These are phyloP conservation scores for Nyctibius bracteatus DNA, from an alignment of 2,113 vertebrate genomes.

Conservation along the genomic window DNA sequence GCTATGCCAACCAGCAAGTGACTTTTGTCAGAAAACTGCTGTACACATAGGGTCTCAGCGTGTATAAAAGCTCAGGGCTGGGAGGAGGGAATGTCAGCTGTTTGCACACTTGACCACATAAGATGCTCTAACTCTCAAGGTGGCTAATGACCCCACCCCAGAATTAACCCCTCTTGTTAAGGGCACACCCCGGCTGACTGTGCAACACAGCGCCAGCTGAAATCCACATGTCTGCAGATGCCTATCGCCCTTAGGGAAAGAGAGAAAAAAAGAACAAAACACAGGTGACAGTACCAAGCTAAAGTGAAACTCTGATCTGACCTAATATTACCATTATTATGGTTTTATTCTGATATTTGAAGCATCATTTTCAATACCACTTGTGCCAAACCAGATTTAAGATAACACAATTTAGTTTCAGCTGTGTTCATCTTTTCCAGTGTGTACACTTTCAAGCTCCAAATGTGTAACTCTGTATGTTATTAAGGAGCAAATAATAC, in stretches of 20 bases:
- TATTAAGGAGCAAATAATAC: background rate
- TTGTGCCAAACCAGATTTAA: background rate
- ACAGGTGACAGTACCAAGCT: background rate
- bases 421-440: background rate
- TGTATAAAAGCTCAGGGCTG: background rate
- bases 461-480: background rate
- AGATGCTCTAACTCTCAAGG: background rate
- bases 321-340: background rate
- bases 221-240: background rate
- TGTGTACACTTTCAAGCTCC: background rate
- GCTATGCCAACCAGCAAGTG: fast-evolving
- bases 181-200: background rate
- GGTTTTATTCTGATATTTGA: background rate
- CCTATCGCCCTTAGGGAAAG: background rate
- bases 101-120: fast-evolving
- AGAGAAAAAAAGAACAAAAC: background rate
- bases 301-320: background rate
- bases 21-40: background rate
- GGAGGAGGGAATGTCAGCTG: background rate
- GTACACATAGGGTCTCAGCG: fast-evolving
- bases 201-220: background rate
- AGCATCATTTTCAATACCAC: background rate
- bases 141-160: background rate
- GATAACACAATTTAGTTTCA: background rate
- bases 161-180: fast-evolving